Percentiles rank a stretch among this genome's conserved stretches.
These are phyloP conservation scores for Oegoconia quadripuncta DNA, from an alignment of 2,888 invertebrate genomes.

Conservation along the genomic window DNA sequence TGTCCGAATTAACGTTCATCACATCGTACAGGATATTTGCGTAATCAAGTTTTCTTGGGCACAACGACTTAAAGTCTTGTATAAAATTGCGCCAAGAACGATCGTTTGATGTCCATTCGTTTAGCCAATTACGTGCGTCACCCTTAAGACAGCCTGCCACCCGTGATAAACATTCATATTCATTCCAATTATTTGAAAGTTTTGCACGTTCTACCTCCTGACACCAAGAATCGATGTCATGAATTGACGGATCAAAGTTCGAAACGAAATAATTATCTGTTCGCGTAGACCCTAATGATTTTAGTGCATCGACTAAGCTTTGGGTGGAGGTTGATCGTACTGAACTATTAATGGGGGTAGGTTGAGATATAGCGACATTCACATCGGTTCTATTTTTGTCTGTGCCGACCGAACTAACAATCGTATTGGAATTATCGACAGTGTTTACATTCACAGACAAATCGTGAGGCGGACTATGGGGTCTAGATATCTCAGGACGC, in stretches of 20 bases:
- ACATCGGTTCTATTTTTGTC: no score
- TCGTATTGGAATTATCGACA: no score
- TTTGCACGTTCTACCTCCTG: constrained; percentile 13
- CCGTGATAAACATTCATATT: constrained; percentile 15
- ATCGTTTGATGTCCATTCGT: constrained; percentile 19
- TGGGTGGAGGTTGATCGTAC: not conserved
- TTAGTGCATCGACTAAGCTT: no score
- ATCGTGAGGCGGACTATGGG: no score
- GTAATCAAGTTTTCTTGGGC: constrained; percentile 20
- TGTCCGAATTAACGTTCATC: constrained; percentile 22
- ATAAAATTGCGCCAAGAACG: constrained; percentile 25
- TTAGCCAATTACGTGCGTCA: constrained; percentile 8
- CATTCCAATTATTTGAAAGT: constrained; percentile 9
- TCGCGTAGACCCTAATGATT: no score
- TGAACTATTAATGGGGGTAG: no score
- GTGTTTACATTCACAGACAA: no score
- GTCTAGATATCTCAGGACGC: no score
- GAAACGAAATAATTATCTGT: constrained; percentile 10
- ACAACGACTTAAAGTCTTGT: constrained; percentile 23
- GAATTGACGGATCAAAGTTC: constrained; percentile 12
- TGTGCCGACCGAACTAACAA: no score
- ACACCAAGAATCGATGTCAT: constrained; percentile 12
- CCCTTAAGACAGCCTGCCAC: constrained; percentile 12
- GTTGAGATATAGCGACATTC: no score
- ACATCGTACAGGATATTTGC: constrained; percentile 22